phyloP scores from a whole-genome alignment of 64 coral and sea anemone genomes.

The Hydrozoanthus tunicans region DNA sequence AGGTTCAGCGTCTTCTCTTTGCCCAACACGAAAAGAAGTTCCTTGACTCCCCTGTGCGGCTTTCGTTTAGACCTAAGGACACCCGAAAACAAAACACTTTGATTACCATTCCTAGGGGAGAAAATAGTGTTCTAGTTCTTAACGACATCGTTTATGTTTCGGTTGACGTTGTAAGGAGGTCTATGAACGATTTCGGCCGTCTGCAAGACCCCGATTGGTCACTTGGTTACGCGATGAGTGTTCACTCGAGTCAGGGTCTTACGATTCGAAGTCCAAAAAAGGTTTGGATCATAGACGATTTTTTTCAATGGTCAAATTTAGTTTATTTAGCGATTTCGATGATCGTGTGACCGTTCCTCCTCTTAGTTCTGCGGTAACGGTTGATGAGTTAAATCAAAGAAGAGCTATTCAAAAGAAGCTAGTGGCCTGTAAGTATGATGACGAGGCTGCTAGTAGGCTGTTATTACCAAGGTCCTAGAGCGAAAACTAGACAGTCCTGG shows the following conservation, averaged over 20 bases:
- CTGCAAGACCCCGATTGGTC: background rate
- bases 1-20: background rate
- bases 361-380: too few species aligned
- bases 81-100: background rate
- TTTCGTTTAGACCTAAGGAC: background rate
- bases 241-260: background rate
- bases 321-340: background rate
- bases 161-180: background rate
- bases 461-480: too few species aligned
- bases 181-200: too few species aligned
- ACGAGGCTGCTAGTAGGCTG: too few species aligned
- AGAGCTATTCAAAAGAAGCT: too few species aligned
- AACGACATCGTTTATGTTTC: background rate
- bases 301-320: conserved; percentile 2
- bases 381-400: too few species aligned
- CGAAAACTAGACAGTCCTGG: too few species aligned
- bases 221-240: background rate
- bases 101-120: background rate
- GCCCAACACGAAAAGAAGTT: background rate
- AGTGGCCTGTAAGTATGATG: too few species aligned
- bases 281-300: conserved; percentile 21
- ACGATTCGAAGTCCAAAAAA: background rate
- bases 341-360: background rate
- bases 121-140: background rate
- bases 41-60: background rate